Percentiles rank a stretch among this genome's conserved stretches.
Conservation (phyloP, 2,797 vertebrate genomes). For the Cheirogaleus major region DNA sequence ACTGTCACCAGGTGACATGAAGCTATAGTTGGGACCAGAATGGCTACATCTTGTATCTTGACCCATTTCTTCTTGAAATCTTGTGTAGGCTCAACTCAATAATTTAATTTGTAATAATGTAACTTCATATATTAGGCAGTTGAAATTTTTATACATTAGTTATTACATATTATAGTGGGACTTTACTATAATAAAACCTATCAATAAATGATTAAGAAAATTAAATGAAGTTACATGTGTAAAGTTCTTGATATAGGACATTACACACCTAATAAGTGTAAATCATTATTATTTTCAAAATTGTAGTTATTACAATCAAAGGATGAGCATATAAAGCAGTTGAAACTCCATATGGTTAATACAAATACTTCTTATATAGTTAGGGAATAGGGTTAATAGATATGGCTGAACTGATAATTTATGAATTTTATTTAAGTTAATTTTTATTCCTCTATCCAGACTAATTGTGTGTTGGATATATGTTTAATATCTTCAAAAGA, state of each 20-base stretch:
- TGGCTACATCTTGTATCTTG: background rate
- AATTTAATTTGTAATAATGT: background rate
- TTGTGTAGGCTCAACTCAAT: background rate
- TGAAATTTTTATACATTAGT: background rate
- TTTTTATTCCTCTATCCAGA: background rate
- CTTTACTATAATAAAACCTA: background rate
- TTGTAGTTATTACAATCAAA: background rate
- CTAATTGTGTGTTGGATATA: conserved; percentile 38
- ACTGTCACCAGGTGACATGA: background rate
- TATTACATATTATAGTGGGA: background rate
- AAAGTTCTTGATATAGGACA: background rate
- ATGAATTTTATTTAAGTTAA: conserved; percentile 38
- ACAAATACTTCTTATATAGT: background rate
- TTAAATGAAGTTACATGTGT: background rate
- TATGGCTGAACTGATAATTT: conserved; percentile 36
- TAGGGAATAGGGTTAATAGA: background rate
- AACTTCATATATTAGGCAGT: background rate
- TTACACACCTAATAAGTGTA: background rate
- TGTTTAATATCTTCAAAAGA: conserved; percentile 51
- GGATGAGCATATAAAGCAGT: background rate
- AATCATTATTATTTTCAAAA: conserved; percentile 7
- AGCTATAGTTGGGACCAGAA: background rate
- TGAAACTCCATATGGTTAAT: conserved; percentile 1
- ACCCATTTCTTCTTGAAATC: background rate
- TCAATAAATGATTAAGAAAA: background rate